Evolutionary conservation across 2,113 vertebrate genomes (phyloP).

Genomic region (Malurus alboscapulatus): DNA sequence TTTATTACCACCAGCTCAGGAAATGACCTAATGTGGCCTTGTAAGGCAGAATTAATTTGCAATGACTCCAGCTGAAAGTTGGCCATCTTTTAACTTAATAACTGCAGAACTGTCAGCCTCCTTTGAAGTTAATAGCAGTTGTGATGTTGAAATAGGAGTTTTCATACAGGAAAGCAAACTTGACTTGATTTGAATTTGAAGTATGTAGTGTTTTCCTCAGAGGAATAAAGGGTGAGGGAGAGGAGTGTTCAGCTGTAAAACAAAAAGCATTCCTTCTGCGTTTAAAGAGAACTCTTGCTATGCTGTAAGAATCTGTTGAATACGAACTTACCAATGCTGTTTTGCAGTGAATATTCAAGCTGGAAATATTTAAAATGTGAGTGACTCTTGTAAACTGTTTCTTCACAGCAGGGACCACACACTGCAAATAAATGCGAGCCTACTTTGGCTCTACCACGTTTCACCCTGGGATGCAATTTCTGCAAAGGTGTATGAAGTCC

Average conservation of each 20-base stretch:
- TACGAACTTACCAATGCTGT: background rate
- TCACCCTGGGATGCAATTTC: slow-evolving; percentile 37
- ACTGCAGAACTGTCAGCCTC: slow-evolving; percentile 62
- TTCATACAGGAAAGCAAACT: slow-evolving; percentile 56
- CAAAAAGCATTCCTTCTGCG: background rate
- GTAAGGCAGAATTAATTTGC: slow-evolving; percentile 75
- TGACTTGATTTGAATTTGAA: slow-evolving; percentile 9
- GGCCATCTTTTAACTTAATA: slow-evolving; percentile 72
- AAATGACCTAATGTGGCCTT: slow-evolving; percentile 70
- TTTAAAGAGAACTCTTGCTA: slow-evolving; percentile 15
- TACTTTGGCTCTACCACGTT: slow-evolving; percentile 15
- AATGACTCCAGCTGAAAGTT: slow-evolving; percentile 67
- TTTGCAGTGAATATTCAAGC: slow-evolving; percentile 31
- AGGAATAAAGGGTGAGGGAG: background rate
- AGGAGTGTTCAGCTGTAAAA: background rate
- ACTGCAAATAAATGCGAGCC: background rate
- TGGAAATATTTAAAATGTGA: slow-evolving; percentile 55
- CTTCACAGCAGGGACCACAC: slow-evolving; percentile 28
- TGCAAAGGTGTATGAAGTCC: slow-evolving; percentile 17
- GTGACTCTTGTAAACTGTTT: background rate
- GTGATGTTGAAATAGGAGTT: slow-evolving; percentile 70
- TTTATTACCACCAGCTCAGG: slow-evolving; percentile 70
- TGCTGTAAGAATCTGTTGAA: background rate
- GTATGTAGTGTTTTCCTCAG: background rate
- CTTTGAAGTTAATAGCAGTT: slow-evolving; percentile 73